phyloP scores from a whole-genome alignment of 2,888 invertebrate species.

The Parnassius smintheus region DNA sequence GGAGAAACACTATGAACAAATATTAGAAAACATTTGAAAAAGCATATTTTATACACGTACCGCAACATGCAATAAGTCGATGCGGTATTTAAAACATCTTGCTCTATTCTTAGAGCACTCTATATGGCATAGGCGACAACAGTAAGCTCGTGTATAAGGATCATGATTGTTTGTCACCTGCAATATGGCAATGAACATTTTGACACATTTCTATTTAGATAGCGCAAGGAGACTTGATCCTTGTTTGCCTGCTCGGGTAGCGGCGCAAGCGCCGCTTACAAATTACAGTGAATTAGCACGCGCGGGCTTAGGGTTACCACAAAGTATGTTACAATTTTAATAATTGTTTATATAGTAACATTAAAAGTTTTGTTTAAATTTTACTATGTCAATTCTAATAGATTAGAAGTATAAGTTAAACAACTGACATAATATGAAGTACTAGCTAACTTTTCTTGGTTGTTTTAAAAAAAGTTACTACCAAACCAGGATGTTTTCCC shows the following conservation, averaged over 20 bases:
- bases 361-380: no score
- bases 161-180: conserved; percentile 28
- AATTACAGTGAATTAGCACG: conserved; percentile 62
- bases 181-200: conserved; percentile 35
- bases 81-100: no score
- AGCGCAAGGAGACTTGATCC: conserved; percentile 42
- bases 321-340: no score
- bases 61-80: background rate
- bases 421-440: no score
- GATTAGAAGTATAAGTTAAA: no score
- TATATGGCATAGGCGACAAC: background rate
- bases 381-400: no score
- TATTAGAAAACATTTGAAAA: background rate
- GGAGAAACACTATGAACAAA: background rate
- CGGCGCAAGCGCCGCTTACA: conserved; percentile 57
- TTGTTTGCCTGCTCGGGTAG: conserved; percentile 42
- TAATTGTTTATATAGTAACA: no score
- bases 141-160: conserved; percentile 15
- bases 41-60: background rate
- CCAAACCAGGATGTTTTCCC: no score
- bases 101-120: no score
- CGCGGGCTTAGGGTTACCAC: conserved; percentile 50
- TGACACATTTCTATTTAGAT: conserved; percentile 41
- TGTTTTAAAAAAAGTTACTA: no score
- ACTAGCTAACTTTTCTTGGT: no score